phyloP scores from a whole-genome alignment of 2,888 invertebrate genomes.

The Notodonta dromedarius region DNA sequence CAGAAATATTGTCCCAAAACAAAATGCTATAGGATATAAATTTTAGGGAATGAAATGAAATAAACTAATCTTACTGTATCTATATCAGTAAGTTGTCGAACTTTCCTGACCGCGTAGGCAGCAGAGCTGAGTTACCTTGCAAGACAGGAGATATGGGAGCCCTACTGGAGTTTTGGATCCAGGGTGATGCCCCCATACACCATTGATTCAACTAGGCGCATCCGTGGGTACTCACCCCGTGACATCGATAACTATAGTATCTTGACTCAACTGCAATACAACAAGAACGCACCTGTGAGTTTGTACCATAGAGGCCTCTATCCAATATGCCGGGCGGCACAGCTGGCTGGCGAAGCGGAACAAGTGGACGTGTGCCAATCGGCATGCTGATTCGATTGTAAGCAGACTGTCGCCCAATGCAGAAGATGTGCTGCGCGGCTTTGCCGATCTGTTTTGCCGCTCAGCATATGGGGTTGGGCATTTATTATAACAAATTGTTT shows the following conservation, averaged over 20 bases:
- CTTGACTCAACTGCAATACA: too few relatives aligned
- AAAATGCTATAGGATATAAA: too few relatives aligned
- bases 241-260: neutral
- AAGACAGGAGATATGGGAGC: neutral
- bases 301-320: neutral
- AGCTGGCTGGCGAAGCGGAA: too few relatives aligned
- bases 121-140: conserved; percentile 2
- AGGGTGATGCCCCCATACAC: neutral
- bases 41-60: too few relatives aligned
- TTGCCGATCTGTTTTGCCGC: neutral
- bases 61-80: neutral
- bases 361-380: too few relatives aligned
- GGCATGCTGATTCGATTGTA: neutral
- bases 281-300: neutral
- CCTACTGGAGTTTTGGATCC: neutral
- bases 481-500: neutral
- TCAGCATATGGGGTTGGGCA: neutral
- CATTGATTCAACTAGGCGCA: neutral
- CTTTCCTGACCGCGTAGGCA: conserved; percentile 7
- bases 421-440: neutral
- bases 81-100: conserved; percentile 2
- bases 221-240: too few relatives aligned
- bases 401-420: neutral
- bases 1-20: too few relatives aligned
- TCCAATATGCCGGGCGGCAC: neutral